Percentiles rank a stretch among this genome's conserved stretches.
Evolutionary conservation across 2,113 vertebrate species (phyloP).

Genomic region (Eulemur rufifrons): DNA sequence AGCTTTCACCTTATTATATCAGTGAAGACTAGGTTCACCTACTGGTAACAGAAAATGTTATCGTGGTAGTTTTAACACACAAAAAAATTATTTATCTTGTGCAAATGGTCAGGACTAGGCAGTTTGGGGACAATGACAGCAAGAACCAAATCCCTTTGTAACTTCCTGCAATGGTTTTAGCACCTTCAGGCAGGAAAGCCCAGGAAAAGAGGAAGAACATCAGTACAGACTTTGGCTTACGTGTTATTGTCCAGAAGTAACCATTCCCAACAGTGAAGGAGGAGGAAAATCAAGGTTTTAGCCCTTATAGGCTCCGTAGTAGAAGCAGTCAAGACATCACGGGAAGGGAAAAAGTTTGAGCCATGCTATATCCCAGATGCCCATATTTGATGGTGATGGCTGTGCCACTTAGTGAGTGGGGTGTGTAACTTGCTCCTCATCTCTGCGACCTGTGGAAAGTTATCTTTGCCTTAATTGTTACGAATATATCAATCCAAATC

Average conservation of each 20-base stretch:
- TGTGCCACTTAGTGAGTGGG: neutral
- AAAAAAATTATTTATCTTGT: neutral
- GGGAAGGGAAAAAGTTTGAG: neutral
- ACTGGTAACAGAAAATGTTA: neutral
- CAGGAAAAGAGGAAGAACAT: no score
- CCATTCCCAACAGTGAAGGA: neutral
- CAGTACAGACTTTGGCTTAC: neutral
- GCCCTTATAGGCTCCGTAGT: accelerated
- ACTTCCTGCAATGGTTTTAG: neutral
- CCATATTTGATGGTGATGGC: accelerated
- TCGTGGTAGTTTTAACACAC: neutral
- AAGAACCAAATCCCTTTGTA: neutral
- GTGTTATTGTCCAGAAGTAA: neutral
- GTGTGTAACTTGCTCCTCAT: no score
- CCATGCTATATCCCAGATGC: accelerated
- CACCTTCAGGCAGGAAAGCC: accelerated
- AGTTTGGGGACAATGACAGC: neutral
- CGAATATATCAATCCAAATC: accelerated
- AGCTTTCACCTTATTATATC: neutral
- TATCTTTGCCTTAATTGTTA: neutral
- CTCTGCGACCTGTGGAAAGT: neutral
- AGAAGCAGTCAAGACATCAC: neutral
- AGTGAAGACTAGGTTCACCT: neutral
- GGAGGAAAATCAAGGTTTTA: neutral
- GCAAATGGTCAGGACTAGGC: neutral